Evolutionary conservation across 2,113 vertebrate genomes (phyloP).

Genomic region (Poicephalus meyeri): DNA sequence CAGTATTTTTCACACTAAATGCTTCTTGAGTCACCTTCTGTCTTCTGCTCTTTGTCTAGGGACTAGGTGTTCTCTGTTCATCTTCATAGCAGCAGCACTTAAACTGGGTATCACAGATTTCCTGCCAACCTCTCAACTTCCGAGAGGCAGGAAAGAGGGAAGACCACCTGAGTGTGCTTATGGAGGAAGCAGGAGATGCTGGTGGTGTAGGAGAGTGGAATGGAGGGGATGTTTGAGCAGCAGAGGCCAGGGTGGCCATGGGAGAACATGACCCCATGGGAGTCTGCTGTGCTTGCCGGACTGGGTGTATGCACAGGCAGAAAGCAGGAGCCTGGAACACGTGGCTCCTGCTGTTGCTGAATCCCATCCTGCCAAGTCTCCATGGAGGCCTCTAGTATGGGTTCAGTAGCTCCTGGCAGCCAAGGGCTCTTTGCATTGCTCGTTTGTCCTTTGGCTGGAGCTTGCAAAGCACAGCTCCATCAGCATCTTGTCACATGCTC

Average conservation of each 20-base stretch:
- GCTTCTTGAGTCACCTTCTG: background rate
- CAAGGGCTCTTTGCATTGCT: background rate
- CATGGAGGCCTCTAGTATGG: background rate
- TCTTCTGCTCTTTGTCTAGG: background rate
- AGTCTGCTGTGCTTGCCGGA: background rate
- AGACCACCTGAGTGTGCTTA: background rate
- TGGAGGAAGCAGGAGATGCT: background rate
- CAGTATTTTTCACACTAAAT: background rate
- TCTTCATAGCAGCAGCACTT: background rate
- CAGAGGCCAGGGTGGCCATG: background rate
- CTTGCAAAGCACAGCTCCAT: background rate
- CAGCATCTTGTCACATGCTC: slow-evolving; percentile 37
- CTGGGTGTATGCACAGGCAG: background rate
- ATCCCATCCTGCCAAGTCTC: slow-evolving; percentile 32
- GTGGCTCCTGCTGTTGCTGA: slow-evolving; percentile 58
- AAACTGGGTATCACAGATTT: background rate
- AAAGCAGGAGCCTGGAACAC: background rate
- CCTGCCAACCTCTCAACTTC: background rate
- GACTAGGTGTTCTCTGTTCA: background rate
- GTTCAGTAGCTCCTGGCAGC: slow-evolving; percentile 45
- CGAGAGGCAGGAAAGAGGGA: background rate
- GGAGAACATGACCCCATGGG: background rate
- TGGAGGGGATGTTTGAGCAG: rapidly evolving
- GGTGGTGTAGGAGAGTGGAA: background rate
- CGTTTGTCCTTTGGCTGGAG: slow-evolving; percentile 49